phyloP scores from a whole-genome alignment of 2,113 vertebrate genomes.

The Turdus rufiventris region DNA sequence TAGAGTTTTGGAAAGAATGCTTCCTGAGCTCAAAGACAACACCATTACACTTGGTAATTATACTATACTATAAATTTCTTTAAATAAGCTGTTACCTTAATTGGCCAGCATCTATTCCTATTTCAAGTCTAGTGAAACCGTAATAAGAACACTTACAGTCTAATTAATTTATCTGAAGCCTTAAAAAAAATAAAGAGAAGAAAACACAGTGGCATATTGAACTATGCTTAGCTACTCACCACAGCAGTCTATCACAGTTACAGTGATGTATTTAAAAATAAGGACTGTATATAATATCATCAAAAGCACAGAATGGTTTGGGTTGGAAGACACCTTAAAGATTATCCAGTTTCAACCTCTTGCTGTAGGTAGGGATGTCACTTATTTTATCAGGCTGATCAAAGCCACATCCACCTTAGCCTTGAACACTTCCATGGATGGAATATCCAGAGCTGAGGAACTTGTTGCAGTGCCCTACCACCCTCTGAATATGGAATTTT shows the following conservation, averaged over 20 bases:
- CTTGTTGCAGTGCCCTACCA: not conserved
- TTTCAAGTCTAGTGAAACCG: not conserved
- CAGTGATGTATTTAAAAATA: not conserved
- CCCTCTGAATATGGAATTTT: not conserved
- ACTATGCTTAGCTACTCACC: not conserved
- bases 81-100: slow-evolving; percentile 8
- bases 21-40: not conserved
- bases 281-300: not conserved
- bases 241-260: not conserved
- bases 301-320: not conserved
- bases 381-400: not conserved
- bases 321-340: not conserved
- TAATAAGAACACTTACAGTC: not conserved
- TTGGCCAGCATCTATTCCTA: not conserved
- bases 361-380: not conserved
- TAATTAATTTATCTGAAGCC: not conserved
- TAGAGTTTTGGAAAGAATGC: not conserved
- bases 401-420: not conserved
- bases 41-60: not conserved
- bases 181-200: not conserved
- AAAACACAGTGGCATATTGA: not conserved
- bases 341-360: not conserved
- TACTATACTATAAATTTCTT: not conserved
- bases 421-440: not conserved
- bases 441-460: not conserved